phyloP scores from a whole-genome alignment of 2,797 vertebrate genomes.

The Schizothorax lantsangensis region DNA sequence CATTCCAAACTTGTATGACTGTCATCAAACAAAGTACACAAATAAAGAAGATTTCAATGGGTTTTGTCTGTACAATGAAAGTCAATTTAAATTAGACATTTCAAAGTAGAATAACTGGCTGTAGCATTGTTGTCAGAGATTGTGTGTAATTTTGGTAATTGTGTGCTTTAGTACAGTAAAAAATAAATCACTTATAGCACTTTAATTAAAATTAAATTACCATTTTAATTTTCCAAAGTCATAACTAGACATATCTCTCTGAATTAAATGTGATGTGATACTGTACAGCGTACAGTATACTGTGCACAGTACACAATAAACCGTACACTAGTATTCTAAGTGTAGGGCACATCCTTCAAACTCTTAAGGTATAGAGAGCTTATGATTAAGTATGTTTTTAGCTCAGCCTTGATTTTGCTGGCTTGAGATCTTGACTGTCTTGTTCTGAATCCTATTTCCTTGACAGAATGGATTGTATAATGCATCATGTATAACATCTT shows the following conservation, averaged over 20 bases:
- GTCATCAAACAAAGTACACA: not conserved
- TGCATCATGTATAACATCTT: slow-evolving; percentile 12
- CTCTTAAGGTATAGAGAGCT: not conserved
- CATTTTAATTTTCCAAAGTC: not conserved
- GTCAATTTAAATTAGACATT: not conserved
- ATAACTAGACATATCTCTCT: not conserved
- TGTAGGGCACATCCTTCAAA: not conserved
- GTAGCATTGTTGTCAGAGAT: not conserved
- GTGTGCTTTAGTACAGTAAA: not conserved
- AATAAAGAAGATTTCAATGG: not conserved
- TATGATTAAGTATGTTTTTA: slow-evolving; percentile 22
- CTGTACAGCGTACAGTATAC: not conserved
- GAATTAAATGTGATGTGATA: not conserved
- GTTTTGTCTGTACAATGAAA: not conserved
- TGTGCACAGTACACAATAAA: not conserved
- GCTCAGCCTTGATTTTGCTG: slow-evolving; percentile 37
- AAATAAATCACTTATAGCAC: not conserved
- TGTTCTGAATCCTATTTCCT: slow-evolving; percentile 38
- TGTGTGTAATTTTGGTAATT: not conserved
- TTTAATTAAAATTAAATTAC: not conserved
- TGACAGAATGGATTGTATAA: slow-evolving; percentile 17
- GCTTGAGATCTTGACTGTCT: slow-evolving; percentile 16
- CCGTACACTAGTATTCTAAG: not conserved
- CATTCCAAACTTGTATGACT: not conserved
- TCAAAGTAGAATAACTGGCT: not conserved